Base-by-base conservation (phyloP, 2,113 vertebrate species). In the Elephas maximus region DNA sequence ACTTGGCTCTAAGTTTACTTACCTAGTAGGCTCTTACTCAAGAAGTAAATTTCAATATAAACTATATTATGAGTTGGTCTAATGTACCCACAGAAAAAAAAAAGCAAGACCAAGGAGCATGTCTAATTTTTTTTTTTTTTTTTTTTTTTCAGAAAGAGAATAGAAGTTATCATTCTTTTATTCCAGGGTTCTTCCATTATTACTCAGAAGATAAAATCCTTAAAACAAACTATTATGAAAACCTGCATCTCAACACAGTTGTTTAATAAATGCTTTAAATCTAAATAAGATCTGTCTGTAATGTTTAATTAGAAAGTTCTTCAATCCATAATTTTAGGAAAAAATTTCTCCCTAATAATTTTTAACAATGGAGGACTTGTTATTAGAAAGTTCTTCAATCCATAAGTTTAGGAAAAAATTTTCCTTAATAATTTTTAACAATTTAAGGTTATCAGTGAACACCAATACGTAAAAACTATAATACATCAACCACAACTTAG, bases 371-470 rank as follows among this genome's bases (percentile, higher is more conserved):
- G 57, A 95, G 53, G 28, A 92, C 21, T 18, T 37, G 37, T 37
- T 37, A 8, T 88, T 88, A 85, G 33, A 71, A 94, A 84, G 6
- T 81, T 91, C 23, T 91, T 69, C 83, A 93, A 88, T 73, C 53
- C 62, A 11, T 93, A 88, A 93, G 76, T 94, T 71, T 65, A 63
- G 30, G 7, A 2, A 9, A 60, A 91, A 51, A 81, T 26, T 33
- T 92, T 65, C 82, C n/a, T 87, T 90, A 67, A 76, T 90, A 92
- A 91, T 90, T 91, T 90, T 33, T 94, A 82, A 69, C 20, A 89
- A 93, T 53, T 96, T 93, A 95, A 92, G 81, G 24, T 91, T 97
- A 84, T n/a, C 67, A 89, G 57, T 88, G 20, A 93, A 95, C 96
- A 93, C 65, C 28, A 97, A 53, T 88, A 87, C 18, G 94, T 85